Conservation (phyloP, 2,888 invertebrate species). For the Drosophila phalerata region DNA sequence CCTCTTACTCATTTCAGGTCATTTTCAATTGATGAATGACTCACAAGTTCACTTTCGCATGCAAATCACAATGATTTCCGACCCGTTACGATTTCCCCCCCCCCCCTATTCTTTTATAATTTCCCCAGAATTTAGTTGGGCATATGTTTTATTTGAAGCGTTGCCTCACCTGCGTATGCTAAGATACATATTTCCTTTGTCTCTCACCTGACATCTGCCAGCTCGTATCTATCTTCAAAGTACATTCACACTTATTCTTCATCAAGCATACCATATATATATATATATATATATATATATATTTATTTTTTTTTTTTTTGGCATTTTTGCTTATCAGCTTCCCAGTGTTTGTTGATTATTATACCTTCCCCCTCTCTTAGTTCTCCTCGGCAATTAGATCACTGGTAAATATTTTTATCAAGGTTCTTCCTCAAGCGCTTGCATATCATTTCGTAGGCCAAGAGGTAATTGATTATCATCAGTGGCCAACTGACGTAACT, state of each 20-base stretch:
- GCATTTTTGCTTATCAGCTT: conserved; percentile 37
- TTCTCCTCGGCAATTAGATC: conserved; percentile 39
- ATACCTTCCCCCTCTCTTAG: background rate
- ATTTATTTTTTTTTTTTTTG: conserved; percentile 1
- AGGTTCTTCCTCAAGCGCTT: conserved; percentile 31
- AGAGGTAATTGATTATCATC: conserved; percentile 26
- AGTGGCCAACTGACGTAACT: conserved; percentile 26
- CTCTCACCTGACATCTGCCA: conserved; percentile 7
- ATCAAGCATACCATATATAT: conserved; percentile 2
- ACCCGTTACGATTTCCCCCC: background rate
- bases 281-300: background rate
- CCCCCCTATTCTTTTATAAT: background rate
- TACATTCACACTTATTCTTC: conserved; percentile 13
- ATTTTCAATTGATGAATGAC: conserved; percentile 14
- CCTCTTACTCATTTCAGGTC: conserved; percentile 31
- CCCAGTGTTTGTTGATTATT: conserved; percentile 43
- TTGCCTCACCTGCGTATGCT: conserved; percentile 18
- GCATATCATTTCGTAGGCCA: conserved; percentile 21
- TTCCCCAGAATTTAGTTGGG: background rate
- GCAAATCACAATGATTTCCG: conserved; percentile 26
- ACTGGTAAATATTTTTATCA: conserved; percentile 31
- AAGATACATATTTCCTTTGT: background rate
- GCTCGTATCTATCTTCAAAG: conserved; percentile 14
- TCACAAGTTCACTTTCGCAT: conserved; percentile 22
- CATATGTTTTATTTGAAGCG: conserved; percentile 27